A percentile compares a stretch with the other conserved stretches of the same genome.
Evolutionary conservation across 2,888 invertebrate genomes (phyloP).

Genomic region (Ophion ellenae): DNA sequence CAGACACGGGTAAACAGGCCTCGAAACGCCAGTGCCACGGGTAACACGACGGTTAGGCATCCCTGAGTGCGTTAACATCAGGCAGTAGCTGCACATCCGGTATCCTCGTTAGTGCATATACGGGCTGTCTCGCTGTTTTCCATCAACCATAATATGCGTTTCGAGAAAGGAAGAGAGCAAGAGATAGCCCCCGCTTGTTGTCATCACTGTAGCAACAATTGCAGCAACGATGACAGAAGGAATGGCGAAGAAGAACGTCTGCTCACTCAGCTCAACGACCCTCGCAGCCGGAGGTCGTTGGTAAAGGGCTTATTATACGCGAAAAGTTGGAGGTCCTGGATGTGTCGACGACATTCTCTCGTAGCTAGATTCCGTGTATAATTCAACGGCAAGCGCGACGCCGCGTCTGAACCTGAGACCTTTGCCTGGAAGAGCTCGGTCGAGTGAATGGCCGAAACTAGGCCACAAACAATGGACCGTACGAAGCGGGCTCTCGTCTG

Average conservation of each 20-base stretch:
- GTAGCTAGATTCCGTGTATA: conserved; percentile 40
- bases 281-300: conserved; percentile 7
- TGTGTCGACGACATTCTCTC: conserved; percentile 21
- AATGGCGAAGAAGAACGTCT: background rate
- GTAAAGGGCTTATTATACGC: conserved; percentile 39
- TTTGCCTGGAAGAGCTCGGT: conserved; percentile 53
- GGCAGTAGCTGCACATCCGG: background rate
- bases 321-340: conserved; percentile 32
- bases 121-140: background rate
- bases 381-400: conserved; percentile 25
- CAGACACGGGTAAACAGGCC: conserved; percentile 60
- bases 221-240: conserved; percentile 8
- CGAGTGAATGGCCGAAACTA: conserved; percentile 75
- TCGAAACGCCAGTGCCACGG: conserved; percentile 27
- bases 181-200: background rate
- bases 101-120: conserved; percentile 4
- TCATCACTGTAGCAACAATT: background rate
- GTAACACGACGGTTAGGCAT: conserved; percentile 50
- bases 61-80: conserved; percentile 54
- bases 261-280: background rate
- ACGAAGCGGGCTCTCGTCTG: conserved; percentile 64
- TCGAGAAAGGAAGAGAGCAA: background rate
- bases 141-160: background rate
- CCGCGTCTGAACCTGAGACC: conserved; percentile 56
- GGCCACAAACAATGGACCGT: conserved; percentile 78